phyloP scores from a whole-genome alignment of 2,797 vertebrate genomes.

The Smutsia gigantea region DNA sequence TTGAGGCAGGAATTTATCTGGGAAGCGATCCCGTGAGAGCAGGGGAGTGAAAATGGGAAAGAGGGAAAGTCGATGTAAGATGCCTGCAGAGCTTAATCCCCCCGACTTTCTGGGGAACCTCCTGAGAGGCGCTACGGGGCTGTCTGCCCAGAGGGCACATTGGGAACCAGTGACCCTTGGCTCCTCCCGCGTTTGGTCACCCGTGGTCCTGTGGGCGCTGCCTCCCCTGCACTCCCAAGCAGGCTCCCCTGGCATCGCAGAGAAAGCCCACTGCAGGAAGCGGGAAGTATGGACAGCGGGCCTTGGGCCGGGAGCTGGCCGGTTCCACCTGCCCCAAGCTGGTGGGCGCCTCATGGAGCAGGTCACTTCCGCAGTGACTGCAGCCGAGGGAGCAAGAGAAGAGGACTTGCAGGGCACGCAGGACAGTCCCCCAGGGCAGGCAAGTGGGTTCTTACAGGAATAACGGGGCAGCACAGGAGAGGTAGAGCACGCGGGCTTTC shows the following conservation, averaged over 20 bases:
- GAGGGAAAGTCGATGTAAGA: neutral
- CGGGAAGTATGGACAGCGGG: neutral
- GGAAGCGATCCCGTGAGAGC: neutral
- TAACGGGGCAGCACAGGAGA: neutral
- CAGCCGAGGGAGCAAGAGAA: accelerated
- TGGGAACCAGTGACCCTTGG: neutral
- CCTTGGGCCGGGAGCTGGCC: no score
- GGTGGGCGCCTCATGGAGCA: accelerated
- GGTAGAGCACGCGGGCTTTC: neutral
- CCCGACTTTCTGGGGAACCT: neutral
- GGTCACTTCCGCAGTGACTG: neutral
- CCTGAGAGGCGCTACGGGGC: neutral
- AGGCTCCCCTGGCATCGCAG: neutral
- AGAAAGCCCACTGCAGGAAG: neutral
- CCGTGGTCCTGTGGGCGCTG: neutral
- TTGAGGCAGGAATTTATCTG: neutral
- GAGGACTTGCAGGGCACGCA: no score
- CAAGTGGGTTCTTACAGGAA: no score
- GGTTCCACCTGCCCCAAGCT: neutral
- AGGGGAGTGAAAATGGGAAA: neutral
- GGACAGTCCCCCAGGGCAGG: neutral
- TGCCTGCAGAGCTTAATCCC: accelerated
- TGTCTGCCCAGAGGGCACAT: neutral
- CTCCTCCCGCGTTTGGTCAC: neutral
- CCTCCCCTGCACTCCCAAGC: neutral